Base-by-base conservation (phyloP, 1,140 invertebrate species). In the Atta colombica region DNA sequence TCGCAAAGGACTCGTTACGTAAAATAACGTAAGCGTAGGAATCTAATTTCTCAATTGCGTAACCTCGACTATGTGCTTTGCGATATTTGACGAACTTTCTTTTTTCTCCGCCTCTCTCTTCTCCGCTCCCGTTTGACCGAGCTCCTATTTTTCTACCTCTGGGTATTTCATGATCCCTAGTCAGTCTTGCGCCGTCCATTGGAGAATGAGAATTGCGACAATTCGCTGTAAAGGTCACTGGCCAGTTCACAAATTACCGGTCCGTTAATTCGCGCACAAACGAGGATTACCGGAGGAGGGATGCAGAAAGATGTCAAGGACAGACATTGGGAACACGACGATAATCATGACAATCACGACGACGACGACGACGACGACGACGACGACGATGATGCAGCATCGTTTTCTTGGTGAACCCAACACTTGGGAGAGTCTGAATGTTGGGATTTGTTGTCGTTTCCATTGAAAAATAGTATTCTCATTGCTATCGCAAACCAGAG, bases 241-340 rank as follows among this genome's bases (percentile, higher is more conserved):
- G 60, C 85, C 88, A 87, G 45, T 78, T 78, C n/a, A 78, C 77
- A 69, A 80, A 89, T 89, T 74, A 55, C 88, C 69, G 84, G 65
- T 78, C 18, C 53, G 68, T 87, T 78, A 78, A 89, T 90, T 90
- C 66, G 66, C 58, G 71, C 55, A 69, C 77, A 85, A 80, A 58
- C 60, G 63, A 66, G 45, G 58, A 77, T 77, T 63, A 45, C 31
- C n/a, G 55, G 60, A 61, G 69, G 75, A 60, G 31, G 39, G 68
- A 78, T 28, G 82, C 49, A 85, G 81, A 94, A 94, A 91, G 91
- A 85, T 94, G 94, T 94, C 94, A 94, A 94, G 94, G 94, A 94
- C 93, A 92, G 86, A 28, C 55, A 49, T 14, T 72, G 78, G 63
- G 75, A 86, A 86, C 55, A 71, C 63, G 35, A 18, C 51, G 55